Conservation (phyloP, 1,140 invertebrate species). For the Hyphantria cunea region DNA sequence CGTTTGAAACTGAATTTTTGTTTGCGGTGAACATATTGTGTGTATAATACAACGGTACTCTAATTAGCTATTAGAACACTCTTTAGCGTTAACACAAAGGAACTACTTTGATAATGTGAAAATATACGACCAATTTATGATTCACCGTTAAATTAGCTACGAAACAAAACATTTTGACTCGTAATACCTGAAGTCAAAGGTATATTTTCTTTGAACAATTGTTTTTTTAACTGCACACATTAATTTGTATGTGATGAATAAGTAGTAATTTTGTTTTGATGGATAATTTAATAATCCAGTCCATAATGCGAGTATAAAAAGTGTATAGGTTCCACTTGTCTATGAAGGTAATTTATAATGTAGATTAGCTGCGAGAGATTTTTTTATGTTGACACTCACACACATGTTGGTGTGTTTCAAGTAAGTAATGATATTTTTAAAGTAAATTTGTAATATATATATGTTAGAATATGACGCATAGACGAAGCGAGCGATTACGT, state of each 20-base stretch:
- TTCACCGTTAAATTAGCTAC: neutral
- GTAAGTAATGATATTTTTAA: too few species aligned
- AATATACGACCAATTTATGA: constrained; percentile 9
- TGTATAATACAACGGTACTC: constrained; percentile 12
- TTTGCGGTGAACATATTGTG: constrained; percentile 9
- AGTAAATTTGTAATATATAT: too few species aligned
- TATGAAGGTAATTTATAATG: constrained; percentile 10
- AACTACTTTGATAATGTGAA: constrained; percentile 26
- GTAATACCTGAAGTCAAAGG: too few species aligned
- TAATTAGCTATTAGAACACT: constrained; percentile 22
- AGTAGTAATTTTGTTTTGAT: constrained; percentile 28
- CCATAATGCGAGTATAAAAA: constrained; percentile 14
- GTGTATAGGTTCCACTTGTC: constrained; percentile 13
- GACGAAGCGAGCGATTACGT: too few species aligned
- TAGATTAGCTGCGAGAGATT: constrained; percentile 13
- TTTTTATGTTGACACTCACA: neutral
- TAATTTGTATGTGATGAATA: constrained; percentile 20
- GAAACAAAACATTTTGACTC: too few species aligned
- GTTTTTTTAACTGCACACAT: neutral
- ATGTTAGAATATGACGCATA: too few species aligned
- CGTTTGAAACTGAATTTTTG: constrained; percentile 10
- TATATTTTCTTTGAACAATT: neutral
- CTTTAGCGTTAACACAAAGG: constrained; percentile 24
- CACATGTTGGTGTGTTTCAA: too few species aligned
- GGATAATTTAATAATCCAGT: constrained; percentile 30